Base-by-base conservation (phyloP, 1,140 invertebrate species). In the Saccostrea glomerata region DNA sequence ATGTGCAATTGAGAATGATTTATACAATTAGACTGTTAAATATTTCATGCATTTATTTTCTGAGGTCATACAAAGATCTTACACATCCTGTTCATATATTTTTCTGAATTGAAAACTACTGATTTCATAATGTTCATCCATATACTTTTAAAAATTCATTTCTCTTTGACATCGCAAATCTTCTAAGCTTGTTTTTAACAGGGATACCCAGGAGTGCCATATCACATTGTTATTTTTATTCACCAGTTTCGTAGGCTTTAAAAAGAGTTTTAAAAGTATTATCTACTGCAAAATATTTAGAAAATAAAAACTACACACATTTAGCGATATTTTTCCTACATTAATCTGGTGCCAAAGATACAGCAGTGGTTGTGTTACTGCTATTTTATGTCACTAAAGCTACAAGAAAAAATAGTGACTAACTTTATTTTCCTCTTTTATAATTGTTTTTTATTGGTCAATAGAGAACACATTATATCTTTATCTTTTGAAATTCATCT, bases 161-260 rank as follows among this genome's bases (percentile, higher is more conserved):
- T 47, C 9, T 47, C 47, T 47, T 36, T 36, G 30, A 36, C 47
- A 47, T 47, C 47, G 9, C 17, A 63, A 17, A 63, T n/a, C 17
- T 63, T 63, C 58, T 63, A 1, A 63, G 13, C 5, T 63, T 17
- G 17, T 63, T 17, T 63, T 7, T 63, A 17, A 63, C 0, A 63
- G 58, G n/a, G 17, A 20, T 20, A 20, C 2, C 13, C 1, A 77
- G 25, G 70, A 12, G 70, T 77, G 70, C 70, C 70, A 77, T 77
- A 77, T 77, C 70, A 77, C 70, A 77, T 30, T 77, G 70, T 77
- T 77, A 77, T 30, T 77, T 23, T 73, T 36, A 30, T 11, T 77
- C 70, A 77, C 70, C 15, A 0, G 30, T 36, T 40, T 15, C 23
- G 13, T 15, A 13, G 70, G 70, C 70, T 77, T 77, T 77, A 30